Evolutionary conservation across 2,113 vertebrate genomes (phyloP), one percentile per base, ranked within the genome.

Genomic region (Australoheros scitulus): DNA sequence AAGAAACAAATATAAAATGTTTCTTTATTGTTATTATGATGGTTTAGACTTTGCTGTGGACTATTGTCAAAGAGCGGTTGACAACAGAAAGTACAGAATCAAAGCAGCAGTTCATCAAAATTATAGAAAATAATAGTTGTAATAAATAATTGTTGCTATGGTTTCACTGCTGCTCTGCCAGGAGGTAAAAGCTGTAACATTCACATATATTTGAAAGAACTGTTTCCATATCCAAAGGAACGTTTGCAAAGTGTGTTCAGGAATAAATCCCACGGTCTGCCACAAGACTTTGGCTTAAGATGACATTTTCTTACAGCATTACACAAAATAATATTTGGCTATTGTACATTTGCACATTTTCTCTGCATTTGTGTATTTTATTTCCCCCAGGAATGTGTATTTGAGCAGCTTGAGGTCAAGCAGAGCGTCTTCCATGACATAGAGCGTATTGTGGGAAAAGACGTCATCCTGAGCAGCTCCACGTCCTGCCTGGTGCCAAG

Each of bases 401-500:
- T 98, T 1, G 98, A 99, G 90, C 94, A 97, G 68, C 92, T 99
- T 13, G 96, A 97, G 17, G 92, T 97, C 87, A 99, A 99, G 91
- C 96, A 94, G 94, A 95, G 92, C 83, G 91, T 99, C 84, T 99
- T 99, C 1, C n/a, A 92, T 81, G 96, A 96, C 56, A 85, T 98
- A 22, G 98, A 99, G 92, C 76, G 82, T 79, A 92, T 96, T 1
- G 92, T 97, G 1, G 92, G 85, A n/a, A 93, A 96, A 24, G 92
- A 82, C 1, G 94, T 97, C 11, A 93, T 99, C 88, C 91, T 99
- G 82, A 97, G 97, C 95, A 99, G 98, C 92, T 99, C 98, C 1
- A 98, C 96, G 6, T 99, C 98, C 47, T 97, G 96, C 61, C 96
- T 99, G 88, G 92, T 99, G 85, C 98, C 98, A 7, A 97, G 97